Evolutionary conservation across 1,140 invertebrate genomes (phyloP).

Genomic region (Drosophila parabipectinata): DNA sequence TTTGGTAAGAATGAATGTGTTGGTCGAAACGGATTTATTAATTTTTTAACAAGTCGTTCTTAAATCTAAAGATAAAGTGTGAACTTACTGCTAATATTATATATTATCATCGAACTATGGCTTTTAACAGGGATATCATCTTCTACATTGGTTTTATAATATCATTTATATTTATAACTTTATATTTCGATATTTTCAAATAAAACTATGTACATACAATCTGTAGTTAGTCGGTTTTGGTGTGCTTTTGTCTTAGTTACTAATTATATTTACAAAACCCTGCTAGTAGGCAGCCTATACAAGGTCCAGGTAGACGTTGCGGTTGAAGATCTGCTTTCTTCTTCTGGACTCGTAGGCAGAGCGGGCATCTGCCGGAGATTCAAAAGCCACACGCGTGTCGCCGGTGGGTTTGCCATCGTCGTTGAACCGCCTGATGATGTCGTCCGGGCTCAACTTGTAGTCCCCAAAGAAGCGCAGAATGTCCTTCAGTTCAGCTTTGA

Average conservation of each 20-base stretch:
- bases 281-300: constrained; percentile 43
- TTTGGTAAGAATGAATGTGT: background rate
- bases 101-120: background rate
- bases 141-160: background rate
- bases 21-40: background rate
- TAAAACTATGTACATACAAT: background rate
- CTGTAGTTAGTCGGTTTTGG: background rate
- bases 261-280: constrained; percentile 30
- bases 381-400: constrained; percentile 94
- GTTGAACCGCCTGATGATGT: constrained; percentile 93
- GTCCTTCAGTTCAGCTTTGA: constrained; percentile 92
- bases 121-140: background rate
- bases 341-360: constrained; percentile 86
- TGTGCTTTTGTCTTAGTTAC: background rate
- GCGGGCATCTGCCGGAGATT: constrained; percentile 89
- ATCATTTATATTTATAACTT: background rate
- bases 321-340: constrained; percentile 72
- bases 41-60: background rate
- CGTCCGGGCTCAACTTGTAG: constrained; percentile 89
- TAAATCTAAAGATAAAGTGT: background rate
- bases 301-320: constrained; percentile 77
- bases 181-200: background rate
- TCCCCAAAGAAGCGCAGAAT: constrained; percentile 94
- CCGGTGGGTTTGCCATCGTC: constrained; percentile 94
- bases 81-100: background rate